phyloP scores from a whole-genome alignment of 2,888 invertebrate species.

The Pimpla rufipes region DNA sequence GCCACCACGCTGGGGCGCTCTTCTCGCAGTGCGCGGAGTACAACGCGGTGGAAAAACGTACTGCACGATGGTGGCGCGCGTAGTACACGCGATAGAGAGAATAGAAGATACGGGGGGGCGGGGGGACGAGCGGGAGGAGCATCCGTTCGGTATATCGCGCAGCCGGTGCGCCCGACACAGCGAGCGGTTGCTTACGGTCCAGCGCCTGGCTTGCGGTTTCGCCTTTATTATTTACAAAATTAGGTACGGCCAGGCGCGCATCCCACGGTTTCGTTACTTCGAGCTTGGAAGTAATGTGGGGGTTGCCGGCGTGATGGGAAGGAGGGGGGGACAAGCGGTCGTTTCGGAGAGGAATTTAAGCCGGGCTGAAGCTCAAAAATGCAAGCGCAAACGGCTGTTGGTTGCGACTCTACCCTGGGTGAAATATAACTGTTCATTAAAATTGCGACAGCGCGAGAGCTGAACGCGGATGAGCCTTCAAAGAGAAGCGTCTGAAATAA shows the following conservation, averaged over 20 bases:
- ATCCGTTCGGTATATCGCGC: conserved; percentile 55
- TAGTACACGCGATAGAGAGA: conserved; percentile 26
- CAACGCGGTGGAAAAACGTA: not conserved
- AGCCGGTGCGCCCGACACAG: conserved; percentile 44
- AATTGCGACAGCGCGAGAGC: conserved; percentile 8
- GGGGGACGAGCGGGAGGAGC: conserved; percentile 31
- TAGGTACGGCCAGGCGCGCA: conserved; percentile 68
- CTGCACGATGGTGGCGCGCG: conserved; percentile 1
- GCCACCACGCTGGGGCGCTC: conserved; percentile 19
- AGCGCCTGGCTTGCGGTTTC: conserved; percentile 69
- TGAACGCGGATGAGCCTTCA: not conserved
- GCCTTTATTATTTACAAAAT: conserved; percentile 77
- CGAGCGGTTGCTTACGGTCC: conserved; percentile 64
- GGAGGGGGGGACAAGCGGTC: conserved; percentile 35
- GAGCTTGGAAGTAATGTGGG: conserved; percentile 67
- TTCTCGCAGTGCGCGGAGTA: conserved; percentile 6
- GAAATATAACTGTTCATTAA: conserved; percentile 28
- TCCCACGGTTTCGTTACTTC: conserved; percentile 65
- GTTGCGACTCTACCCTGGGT: not conserved
- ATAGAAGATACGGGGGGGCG: conserved; percentile 18
- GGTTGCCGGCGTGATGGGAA: not conserved
- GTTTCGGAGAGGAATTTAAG: conserved; percentile 59
- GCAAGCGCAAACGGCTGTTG: conserved; percentile 15
- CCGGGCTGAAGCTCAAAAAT: conserved; percentile 43
- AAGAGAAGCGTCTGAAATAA: conserved; percentile 3